Base-by-base conservation (phyloP, 2,113 vertebrate genomes). In the Eira barbara region DNA sequence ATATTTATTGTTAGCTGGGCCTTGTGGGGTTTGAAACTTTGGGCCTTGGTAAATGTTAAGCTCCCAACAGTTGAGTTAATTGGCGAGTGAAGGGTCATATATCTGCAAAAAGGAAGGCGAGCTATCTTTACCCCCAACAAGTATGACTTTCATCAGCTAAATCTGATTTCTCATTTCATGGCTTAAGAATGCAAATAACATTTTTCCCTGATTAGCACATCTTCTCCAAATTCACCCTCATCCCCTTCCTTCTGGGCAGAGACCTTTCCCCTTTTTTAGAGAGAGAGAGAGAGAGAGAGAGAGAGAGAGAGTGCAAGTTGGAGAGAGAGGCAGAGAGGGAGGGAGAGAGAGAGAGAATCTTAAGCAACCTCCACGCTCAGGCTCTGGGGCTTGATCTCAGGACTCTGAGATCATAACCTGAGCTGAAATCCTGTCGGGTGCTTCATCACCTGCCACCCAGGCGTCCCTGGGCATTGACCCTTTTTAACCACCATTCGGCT, bases 91-190 rank as follows among this genome's bases (percentile, higher is more conserved):
- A 80, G 42, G 39, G 61, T 79, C 81, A 82, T 13, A 45, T 88
- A 93, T 94, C 88, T 95, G 69, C 42, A 85, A 85, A 92, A 91
- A 83, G 21, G 78, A 97, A 97, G 91, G 80, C 45, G 91, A 97
- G 86, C 79, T 74, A 12, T 45, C 31, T 83, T 93, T 2, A 74
- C n/a, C 23, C 18, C 20, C 17, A 94, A 9, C 12, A 49, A 81
- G 36, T 39, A 49, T 71, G 83, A 4, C n/a, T 84, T 97, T 94
- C 18, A 69, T 82, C 55, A 85, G 27, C n/a, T 39, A 98, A 96
- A 91, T 61, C 39, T 9, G 36, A 25, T 71, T 95, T 93, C n/a
- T 96, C 6, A 18, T 80, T 95, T 95, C 23, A 47, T 55, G 63
- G 63, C 87, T 94, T 34, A 80, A 82, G 27, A 90, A 84, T 34